Base-by-base conservation (phyloP, 2,113 vertebrate species). In the Buteo buteo region DNA sequence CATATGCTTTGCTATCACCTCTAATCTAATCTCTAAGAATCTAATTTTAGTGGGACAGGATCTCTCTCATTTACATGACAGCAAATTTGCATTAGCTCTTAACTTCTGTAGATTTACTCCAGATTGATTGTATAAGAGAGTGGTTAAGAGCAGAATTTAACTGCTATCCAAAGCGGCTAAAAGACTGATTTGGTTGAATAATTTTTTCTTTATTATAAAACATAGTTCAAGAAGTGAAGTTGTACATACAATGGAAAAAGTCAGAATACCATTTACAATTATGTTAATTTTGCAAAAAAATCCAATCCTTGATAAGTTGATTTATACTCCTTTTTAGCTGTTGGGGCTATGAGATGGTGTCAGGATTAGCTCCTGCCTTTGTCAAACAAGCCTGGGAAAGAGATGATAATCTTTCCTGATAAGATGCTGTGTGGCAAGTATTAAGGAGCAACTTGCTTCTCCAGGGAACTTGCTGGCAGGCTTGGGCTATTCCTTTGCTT, bases 1-100 rank as follows among this genome's bases (percentile, higher is more conserved):
- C 19, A 2, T 54, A 45, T 0, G 0, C 34, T 81, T 55, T 81
- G 28, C 44, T 26, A 3, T 65, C 16, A 59, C 19, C 69, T 81
- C 50, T 52, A 28, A 52, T 52, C 25, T 52, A 52, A 52, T 52
- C 50, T 52, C 25, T 28, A 52, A 66, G 40, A 38, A 52, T 54
- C 13, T 66, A 21, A 73, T 50, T 82, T 82, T 47, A 70, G 34
- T 3, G 0, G 22, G 18, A 42, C 6, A 52, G 7, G 2, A 17
- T 72, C 6, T 66, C 26, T 62, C 8, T 65, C 34, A 34, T 76
- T 57, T 71, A 25, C 3, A 24, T 34, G 32, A 31, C 31, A 82
- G 26, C 6, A 84, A 55, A 64, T 70, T 62, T 82, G 8, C 12
- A 40, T 69, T 31, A 90, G 10, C 13, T 16, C 16, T 70, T 82